Evolutionary conservation across 2,888 invertebrate genomes (phyloP).

Genomic region (Folsomia candida): DNA sequence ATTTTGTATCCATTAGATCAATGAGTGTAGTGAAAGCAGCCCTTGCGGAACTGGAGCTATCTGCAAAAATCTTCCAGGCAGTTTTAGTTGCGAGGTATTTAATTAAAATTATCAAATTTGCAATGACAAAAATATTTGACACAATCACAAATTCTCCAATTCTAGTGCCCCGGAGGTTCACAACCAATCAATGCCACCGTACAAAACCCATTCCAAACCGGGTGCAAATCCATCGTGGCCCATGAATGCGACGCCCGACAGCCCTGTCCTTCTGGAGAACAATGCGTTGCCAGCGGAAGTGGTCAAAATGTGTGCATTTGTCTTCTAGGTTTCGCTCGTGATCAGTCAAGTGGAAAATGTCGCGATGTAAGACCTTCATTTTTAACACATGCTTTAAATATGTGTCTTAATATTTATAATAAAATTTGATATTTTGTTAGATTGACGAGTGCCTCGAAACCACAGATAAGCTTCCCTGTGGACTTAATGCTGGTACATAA

Average conservation of each 20-base stretch:
- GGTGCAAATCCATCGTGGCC: conserved; percentile 64
- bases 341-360: conserved; percentile 67
- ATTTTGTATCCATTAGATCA: no score
- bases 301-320: conserved; percentile 84
- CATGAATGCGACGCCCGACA: conserved; percentile 70
- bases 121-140: no score
- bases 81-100: conserved; percentile 70
- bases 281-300: conserved; percentile 74
- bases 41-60: conserved; percentile 81
- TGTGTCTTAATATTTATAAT: background rate
- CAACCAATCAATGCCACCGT: conserved; percentile 57
- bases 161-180: conserved; percentile 65
- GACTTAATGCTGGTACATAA: conserved; percentile 56
- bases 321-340: conserved; percentile 79
- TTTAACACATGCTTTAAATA: no score
- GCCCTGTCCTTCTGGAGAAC: conserved; percentile 80
- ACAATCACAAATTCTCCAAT: background rate
- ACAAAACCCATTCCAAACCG: conserved; percentile 71
- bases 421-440: background rate
- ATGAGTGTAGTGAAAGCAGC: conserved; percentile 74
- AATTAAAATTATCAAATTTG: background rate
- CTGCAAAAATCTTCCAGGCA: conserved; percentile 83
- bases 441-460: conserved; percentile 75
- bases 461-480: conserved; percentile 75
- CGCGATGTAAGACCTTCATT: conserved; percentile 65